Percentiles rank a stretch among this genome's conserved stretches.
These are phyloP conservation scores for Mimas tiliae DNA, from an alignment of 2,888 invertebrate genomes.

Conservation along the genomic window DNA sequence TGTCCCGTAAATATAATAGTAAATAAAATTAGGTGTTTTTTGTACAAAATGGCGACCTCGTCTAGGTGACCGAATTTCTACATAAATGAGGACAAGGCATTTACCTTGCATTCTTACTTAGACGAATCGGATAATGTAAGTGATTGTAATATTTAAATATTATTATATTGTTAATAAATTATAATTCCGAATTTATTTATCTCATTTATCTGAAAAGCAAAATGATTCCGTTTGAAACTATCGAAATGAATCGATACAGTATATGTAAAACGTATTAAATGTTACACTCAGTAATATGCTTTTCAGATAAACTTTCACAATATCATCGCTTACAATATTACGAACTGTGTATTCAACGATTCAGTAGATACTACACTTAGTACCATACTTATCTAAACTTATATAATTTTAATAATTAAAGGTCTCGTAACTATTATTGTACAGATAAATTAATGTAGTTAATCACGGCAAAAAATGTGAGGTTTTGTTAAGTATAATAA, in stretches of 20 bases:
- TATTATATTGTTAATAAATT: conserved; percentile 40
- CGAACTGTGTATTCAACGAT: conserved; percentile 60
- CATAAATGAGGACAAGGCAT: conserved; percentile 59
- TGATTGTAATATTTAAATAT: conserved; percentile 43
- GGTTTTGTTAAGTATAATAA: conserved; percentile 82
- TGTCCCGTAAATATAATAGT: conserved; percentile 75
- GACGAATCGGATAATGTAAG: conserved; percentile 52
- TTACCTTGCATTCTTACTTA: conserved; percentile 52
- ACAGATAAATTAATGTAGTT: conserved; percentile 83
- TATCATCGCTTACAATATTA: conserved; percentile 40
- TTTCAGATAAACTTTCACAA: conserved; percentile 51
- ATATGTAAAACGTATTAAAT: conserved; percentile 47
- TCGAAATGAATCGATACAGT: conserved; percentile 45
- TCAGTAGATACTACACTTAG: conserved; percentile 70
- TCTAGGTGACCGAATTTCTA: conserved; percentile 84
- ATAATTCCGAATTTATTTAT: conserved; percentile 38
- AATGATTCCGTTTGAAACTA: conserved; percentile 30
- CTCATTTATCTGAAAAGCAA: conserved; percentile 57
- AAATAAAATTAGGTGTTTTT: conserved; percentile 73
- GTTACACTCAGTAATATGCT: conserved; percentile 38
- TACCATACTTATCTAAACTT: conserved; percentile 71
- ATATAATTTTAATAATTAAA: conserved; percentile 72
- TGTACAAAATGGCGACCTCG: conserved; percentile 82
- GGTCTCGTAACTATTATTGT: conserved; percentile 83
- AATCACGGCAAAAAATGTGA: conserved; percentile 81